phyloP scores from a whole-genome alignment of 2,888 invertebrate genomes.

The Eupelmus urozonus region DNA sequence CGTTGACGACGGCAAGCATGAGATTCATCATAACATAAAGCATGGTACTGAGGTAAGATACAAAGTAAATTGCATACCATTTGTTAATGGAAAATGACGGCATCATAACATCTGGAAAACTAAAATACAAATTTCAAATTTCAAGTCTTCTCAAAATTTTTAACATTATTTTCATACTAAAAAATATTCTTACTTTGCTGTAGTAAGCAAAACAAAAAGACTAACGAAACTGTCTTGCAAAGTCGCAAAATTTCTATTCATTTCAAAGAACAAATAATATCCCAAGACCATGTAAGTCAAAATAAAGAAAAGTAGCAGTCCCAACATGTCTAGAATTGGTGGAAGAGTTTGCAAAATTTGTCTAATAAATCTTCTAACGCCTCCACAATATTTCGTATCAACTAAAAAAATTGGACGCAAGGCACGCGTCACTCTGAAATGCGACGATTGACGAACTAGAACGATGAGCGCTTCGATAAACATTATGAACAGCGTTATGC shows the following conservation, averaged over 20 bases:
- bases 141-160: slow-evolving; percentile 5
- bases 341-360: slow-evolving; percentile 92
- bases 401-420: slow-evolving; percentile 92
- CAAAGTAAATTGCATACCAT: slow-evolving; percentile 92
- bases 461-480: slow-evolving; percentile 89
- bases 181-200: slow-evolving; percentile 88
- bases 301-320: slow-evolving; percentile 90
- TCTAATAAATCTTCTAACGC: slow-evolving; percentile 85
- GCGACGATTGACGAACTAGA: slow-evolving; percentile 88
- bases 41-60: slow-evolving; percentile 90
- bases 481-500: slow-evolving; percentile 87
- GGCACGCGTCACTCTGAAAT: slow-evolving; percentile 92
- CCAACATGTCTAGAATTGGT: slow-evolving; percentile 92
- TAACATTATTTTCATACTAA: slow-evolving; percentile 4
- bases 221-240: slow-evolving; percentile 91
- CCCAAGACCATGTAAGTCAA: slow-evolving; percentile 90
- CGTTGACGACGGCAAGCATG: slow-evolving; percentile 94
- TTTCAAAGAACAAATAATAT: slow-evolving; percentile 88
- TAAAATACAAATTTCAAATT: slow-evolving; percentile 73
- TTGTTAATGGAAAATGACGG: slow-evolving; percentile 89
- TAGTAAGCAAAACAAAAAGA: slow-evolving; percentile 92
- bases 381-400: slow-evolving; percentile 90
- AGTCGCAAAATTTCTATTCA: slow-evolving; percentile 88
- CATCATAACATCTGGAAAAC: slow-evolving; percentile 96
- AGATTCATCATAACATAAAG: slow-evolving; percentile 93